Conservation (phyloP, 2,888 invertebrate species). For the Tryphoninae sp. region DNA sequence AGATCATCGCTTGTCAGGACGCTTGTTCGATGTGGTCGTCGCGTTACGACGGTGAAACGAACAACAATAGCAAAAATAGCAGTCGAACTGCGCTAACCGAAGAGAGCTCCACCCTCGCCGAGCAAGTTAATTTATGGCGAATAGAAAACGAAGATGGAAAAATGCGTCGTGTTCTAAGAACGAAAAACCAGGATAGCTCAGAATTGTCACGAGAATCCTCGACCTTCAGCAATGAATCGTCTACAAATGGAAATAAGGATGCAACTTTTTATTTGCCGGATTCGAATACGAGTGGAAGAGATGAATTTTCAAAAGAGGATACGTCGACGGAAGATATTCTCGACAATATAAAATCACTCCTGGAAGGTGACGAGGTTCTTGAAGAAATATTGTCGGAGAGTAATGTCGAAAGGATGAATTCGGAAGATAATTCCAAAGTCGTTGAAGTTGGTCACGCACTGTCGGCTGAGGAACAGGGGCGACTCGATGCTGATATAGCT, state of each 20-base stretch:
- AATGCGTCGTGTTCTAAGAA: slow-evolving; percentile 11
- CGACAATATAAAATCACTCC: slow-evolving; percentile 73
- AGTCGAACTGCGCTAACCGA: slow-evolving; percentile 69
- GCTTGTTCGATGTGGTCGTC: slow-evolving; percentile 92
- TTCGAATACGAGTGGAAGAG: not conserved
- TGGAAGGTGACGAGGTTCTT: slow-evolving; percentile 68
- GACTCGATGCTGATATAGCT: slow-evolving; percentile 78
- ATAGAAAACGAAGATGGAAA: slow-evolving; percentile 63
- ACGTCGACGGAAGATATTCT: slow-evolving; percentile 71
- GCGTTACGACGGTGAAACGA: slow-evolving; percentile 87
- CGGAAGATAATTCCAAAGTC: not conserved
- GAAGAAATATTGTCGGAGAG: slow-evolving; percentile 26
- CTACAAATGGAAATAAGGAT: slow-evolving; percentile 48
- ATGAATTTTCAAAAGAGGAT: slow-evolving; percentile 51
- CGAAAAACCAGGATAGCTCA: slow-evolving; percentile 3
- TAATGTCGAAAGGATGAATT: not conserved
- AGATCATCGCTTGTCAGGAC: slow-evolving; percentile 88
- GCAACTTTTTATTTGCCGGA: not conserved
- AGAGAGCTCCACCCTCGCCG: slow-evolving; percentile 68
- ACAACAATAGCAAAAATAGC: slow-evolving; percentile 80
- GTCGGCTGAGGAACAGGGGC: slow-evolving; percentile 73
- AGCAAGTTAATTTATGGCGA: slow-evolving; percentile 66
- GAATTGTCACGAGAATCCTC: slow-evolving; percentile 16
- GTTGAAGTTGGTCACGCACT: slow-evolving; percentile 56
- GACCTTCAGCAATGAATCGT: slow-evolving; percentile 8